Evolutionary conservation across 1,140 invertebrate species (phyloP).

Genomic region (Saccostrea cuccullata): DNA sequence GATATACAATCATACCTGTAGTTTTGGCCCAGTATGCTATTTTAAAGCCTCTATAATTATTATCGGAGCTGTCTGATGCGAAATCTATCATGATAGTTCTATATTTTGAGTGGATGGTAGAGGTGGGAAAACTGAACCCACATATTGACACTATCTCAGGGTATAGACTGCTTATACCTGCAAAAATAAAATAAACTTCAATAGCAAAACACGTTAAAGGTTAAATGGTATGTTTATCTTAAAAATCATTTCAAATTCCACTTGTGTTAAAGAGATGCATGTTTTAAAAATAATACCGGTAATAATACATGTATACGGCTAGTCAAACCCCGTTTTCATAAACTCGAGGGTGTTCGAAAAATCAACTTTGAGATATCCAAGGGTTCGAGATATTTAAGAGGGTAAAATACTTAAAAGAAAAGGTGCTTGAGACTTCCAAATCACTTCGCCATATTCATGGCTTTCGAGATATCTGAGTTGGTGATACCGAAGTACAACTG

Average conservation of each 20-base stretch:
- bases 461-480: too few species aligned
- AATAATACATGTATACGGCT: too few species aligned
- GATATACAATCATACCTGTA: background rate
- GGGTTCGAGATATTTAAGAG: too few species aligned
- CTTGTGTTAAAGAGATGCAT: background rate
- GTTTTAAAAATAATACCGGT: background rate
- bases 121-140: background rate
- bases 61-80: background rate
- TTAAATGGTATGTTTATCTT: background rate
- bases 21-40: constrained; percentile 25
- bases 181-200: background rate
- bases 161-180: background rate
- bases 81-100: constrained; percentile 13
- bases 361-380: too few species aligned
- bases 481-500: background rate
- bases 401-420: too few species aligned
- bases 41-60: constrained; percentile 7
- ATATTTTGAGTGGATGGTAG: background rate
- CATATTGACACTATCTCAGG: background rate
- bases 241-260: background rate
- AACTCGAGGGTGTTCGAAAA: too few species aligned
- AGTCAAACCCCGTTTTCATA: too few species aligned
- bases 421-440: too few species aligned
- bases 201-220: too few species aligned
- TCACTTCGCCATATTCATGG: too few species aligned